Conservation (phyloP, 2,888 invertebrate species). For the Dryobota labecula region DNA sequence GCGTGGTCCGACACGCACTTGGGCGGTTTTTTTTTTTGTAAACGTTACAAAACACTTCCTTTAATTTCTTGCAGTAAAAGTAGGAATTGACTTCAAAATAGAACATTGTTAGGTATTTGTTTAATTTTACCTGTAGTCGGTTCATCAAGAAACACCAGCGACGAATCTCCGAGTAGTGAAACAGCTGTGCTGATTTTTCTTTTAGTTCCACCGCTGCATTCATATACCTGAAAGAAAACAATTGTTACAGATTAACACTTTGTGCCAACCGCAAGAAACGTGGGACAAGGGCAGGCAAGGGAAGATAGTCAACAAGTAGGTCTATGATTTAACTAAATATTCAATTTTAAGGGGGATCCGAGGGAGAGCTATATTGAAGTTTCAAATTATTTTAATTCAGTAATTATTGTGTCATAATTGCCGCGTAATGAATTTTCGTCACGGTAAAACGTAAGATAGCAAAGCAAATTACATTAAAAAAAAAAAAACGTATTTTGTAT, state of each 20-base stretch:
- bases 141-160: conserved; percentile 93
- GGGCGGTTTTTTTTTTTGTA: too few species aligned
- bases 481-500: background rate
- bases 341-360: background rate
- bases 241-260: background rate
- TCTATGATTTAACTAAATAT: background rate
- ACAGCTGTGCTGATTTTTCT: conserved; percentile 94
- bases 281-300: background rate
- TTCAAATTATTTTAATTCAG: background rate
- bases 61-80: background rate
- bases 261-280: background rate
- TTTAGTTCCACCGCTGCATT: conserved; percentile 94
- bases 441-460: background rate
- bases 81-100: background rate
- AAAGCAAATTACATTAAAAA: background rate
- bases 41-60: background rate
- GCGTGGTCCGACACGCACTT: too few species aligned
- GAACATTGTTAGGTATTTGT: background rate
- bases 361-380: background rate
- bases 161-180: conserved; percentile 93
- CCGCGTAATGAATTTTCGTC: background rate
- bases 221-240: conserved; percentile 80
- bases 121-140: conserved; percentile 89
- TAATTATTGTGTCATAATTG: background rate
- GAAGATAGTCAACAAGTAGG: background rate